These are phyloP conservation scores for Drosophila erecta DNA, from an alignment of 1,140 invertebrate species.

Conservation along the genomic window DNA sequence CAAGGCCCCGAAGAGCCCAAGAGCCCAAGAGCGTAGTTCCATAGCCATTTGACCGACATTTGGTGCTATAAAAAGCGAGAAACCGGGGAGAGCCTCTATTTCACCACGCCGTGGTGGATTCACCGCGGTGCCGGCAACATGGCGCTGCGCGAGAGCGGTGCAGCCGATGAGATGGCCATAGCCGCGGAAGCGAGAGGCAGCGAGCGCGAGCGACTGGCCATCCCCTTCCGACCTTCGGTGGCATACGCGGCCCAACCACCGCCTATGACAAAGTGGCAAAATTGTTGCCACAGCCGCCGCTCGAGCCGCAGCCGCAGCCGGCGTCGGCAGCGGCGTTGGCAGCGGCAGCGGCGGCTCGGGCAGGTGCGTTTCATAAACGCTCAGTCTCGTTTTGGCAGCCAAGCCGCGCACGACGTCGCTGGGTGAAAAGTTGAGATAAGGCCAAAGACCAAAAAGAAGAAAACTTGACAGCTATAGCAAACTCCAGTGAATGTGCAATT, in stretches of 20 bases:
- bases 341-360: slow-evolving; percentile 17
- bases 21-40: background rate
- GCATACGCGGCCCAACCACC: slow-evolving; percentile 14
- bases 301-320: slow-evolving; percentile 15
- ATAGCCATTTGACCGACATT: slow-evolving; percentile 51
- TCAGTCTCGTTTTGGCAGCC: slow-evolving; percentile 84
- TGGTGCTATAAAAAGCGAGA: slow-evolving; percentile 33
- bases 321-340: slow-evolving; percentile 9
- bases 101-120: slow-evolving; percentile 29
- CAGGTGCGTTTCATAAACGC: slow-evolving; percentile 44
- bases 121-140: slow-evolving; percentile 48
- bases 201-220: slow-evolving; percentile 1
- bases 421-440: slow-evolving; percentile 19
- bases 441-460: background rate
- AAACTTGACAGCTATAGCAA: background rate
- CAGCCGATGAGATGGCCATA: slow-evolving; percentile 18
- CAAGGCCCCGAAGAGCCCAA: background rate
- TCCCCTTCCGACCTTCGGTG: slow-evolving; percentile 17
- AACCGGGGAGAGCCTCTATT: background rate
- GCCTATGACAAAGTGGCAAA: slow-evolving; percentile 74
- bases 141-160: slow-evolving; percentile 60
- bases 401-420: slow-evolving; percentile 69
- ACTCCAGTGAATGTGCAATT: slow-evolving; percentile 7
- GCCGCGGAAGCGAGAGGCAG: background rate
- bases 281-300: slow-evolving; percentile 34